Percentiles rank a stretch among this genome's conserved stretches.
Evolutionary conservation across 2,797 vertebrate species (phyloP).

Genomic region (Galago senegalensis): DNA sequence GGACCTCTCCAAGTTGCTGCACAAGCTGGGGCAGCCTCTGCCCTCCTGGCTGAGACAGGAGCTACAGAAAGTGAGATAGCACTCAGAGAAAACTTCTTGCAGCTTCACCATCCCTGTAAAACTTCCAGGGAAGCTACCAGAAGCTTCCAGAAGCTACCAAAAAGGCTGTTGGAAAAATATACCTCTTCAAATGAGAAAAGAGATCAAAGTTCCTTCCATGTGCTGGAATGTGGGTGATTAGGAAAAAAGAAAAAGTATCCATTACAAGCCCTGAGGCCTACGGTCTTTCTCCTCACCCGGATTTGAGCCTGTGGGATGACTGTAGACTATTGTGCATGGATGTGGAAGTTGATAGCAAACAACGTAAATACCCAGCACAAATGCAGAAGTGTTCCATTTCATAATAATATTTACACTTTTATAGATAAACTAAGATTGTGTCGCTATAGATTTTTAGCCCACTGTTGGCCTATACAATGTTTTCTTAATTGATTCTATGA

Average conservation of each 20-base stretch:
- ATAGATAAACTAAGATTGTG: conserved; percentile 79
- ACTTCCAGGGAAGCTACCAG: conserved; percentile 75
- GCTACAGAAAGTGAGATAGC: conserved; percentile 97
- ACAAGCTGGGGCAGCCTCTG: conserved; percentile 96
- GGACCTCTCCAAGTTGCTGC: conserved; percentile 97
- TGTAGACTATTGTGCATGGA: conserved; percentile 74
- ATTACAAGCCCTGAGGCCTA: conserved; percentile 78
- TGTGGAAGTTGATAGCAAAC: conserved; percentile 76
- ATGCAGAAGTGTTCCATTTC: conserved; percentile 76
- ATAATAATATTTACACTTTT: conserved; percentile 84
- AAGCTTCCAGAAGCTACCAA: conserved; percentile 80
- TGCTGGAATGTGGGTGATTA: conserved; percentile 89
- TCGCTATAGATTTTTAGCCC: conserved; percentile 85
- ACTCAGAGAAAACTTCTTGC: conserved; percentile 50
- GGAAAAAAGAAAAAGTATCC: conserved; percentile 33
- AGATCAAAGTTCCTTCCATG: conserved; percentile 85
- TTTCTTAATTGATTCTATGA: conserved; percentile 81
- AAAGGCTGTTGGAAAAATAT: conserved; percentile 84
- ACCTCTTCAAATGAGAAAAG: conserved; percentile 84
- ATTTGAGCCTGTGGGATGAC: conserved; percentile 79
- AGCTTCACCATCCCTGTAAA: conserved; percentile 46
- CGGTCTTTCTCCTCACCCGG: conserved; percentile 72
- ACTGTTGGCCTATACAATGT: conserved; percentile 73
- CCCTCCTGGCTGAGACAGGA: conserved; percentile 98
- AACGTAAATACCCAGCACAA: conserved; percentile 69